These are phyloP conservation scores for Maniola jurtina DNA, from an alignment of 1,140 invertebrate species.

Conservation along the genomic window DNA sequence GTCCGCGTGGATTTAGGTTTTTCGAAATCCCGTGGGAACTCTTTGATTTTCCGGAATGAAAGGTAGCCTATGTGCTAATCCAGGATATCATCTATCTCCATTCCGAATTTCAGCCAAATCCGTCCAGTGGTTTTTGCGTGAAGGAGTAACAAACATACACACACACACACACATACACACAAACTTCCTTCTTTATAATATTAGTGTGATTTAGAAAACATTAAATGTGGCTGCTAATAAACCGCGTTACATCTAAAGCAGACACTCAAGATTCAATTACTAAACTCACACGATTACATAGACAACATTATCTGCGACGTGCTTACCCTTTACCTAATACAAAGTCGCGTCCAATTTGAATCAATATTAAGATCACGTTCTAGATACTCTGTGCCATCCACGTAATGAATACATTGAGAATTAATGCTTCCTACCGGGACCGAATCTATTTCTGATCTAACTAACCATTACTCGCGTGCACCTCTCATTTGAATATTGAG, in stretches of 20 bases:
- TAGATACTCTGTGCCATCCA: conserved; percentile 49
- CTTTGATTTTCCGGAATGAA: too few species aligned
- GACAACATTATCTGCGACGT: conserved; percentile 13
- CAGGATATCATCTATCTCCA: too few species aligned
- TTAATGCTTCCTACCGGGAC: conserved; percentile 50
- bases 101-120: too few species aligned
- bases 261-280: conserved; percentile 1
- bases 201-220: too few species aligned
- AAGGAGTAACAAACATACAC: too few species aligned
- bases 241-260: not conserved
- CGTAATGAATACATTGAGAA: conserved; percentile 64
- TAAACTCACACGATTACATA: conserved; percentile 5
- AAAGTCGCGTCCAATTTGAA: conserved; percentile 50
- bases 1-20: too few species aligned
- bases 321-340: conserved; percentile 19
- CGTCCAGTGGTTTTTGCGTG: too few species aligned
- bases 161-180: too few species aligned
- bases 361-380: conserved; percentile 66
- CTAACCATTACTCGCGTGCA: conserved; percentile 64
- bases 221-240: not conserved
- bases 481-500: conserved; percentile 65
- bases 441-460: conserved; percentile 56
- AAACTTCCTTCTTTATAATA: too few species aligned
- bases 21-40: too few species aligned
- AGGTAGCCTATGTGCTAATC: too few species aligned